A percentile compares a stretch with the other conserved stretches of the same genome.
phyloP scores from a whole-genome alignment of 2,113 vertebrate species.

The Glareola pratincola region DNA sequence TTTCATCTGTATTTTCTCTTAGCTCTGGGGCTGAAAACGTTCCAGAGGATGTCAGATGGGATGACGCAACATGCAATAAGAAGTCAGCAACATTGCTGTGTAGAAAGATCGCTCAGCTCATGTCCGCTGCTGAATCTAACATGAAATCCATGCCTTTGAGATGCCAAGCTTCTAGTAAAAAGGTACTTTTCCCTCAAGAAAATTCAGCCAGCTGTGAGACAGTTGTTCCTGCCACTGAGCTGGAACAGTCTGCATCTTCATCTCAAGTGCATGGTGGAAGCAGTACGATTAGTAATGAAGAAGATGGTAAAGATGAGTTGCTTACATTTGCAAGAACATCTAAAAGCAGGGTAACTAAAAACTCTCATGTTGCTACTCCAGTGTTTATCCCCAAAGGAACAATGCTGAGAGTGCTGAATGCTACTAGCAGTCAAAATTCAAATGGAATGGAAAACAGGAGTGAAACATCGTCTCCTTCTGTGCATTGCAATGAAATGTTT shows the following conservation, averaged over 20 bases:
- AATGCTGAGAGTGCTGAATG: conserved; percentile 73
- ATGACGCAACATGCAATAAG: conserved; percentile 47
- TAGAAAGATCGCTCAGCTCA: conserved; percentile 73
- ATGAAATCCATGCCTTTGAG: conserved; percentile 40
- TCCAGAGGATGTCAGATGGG: conserved; percentile 77
- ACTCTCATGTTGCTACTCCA: conserved; percentile 61
- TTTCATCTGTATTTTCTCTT: conserved; percentile 93
- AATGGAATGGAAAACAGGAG: not conserved
- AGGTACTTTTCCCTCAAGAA: not conserved
- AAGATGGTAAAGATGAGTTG: not conserved
- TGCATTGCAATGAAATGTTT: conserved; percentile 45
- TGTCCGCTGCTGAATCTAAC: conserved; percentile 65
- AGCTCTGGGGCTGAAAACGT: conserved; percentile 78
- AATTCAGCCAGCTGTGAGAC: not conserved
- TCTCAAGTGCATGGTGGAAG: not conserved
- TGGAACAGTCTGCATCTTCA: not conserved
- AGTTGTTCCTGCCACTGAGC: not conserved
- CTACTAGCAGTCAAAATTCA: conserved; percentile 22
- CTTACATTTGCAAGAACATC: not conserved
- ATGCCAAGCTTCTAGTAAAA: conserved; percentile 8
- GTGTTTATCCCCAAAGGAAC: conserved; percentile 78
- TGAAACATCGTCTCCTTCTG: not conserved
- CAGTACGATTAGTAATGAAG: not conserved
- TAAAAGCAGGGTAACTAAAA: conserved; percentile 46
- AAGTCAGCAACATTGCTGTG: conserved; percentile 64